phyloP scores from a whole-genome alignment of 1,140 invertebrate genomes.

The Trinorchestia longiramus region DNA sequence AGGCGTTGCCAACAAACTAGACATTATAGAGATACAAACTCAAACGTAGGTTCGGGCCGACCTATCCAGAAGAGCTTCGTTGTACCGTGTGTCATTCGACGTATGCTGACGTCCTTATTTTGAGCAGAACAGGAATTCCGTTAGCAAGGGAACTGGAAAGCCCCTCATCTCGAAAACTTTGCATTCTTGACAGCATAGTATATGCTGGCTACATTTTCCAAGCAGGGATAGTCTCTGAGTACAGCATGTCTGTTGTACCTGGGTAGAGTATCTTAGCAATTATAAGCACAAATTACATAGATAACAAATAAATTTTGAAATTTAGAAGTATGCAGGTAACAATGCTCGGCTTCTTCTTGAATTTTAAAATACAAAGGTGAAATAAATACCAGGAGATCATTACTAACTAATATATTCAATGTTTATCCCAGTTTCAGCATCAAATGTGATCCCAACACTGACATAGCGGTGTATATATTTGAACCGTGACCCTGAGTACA shows the following conservation, averaged over 20 bases:
- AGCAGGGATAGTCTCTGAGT: no score
- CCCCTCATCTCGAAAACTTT: not conserved
- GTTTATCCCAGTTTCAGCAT: not conserved
- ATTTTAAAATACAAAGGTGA: constrained; percentile 44
- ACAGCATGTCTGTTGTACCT: no score
- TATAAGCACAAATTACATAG: no score
- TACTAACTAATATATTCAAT: constrained; percentile 54
- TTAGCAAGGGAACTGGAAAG: not conserved
- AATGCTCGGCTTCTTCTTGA: not conserved
- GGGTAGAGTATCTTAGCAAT: no score
- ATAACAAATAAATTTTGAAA: no score
- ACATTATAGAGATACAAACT: no score
- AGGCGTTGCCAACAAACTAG: no score
- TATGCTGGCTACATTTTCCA: not conserved
- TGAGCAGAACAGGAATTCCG: not conserved
- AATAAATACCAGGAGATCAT: constrained; percentile 60
- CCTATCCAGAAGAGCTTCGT: no score
- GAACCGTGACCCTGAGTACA: not conserved
- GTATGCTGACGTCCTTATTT: not conserved
- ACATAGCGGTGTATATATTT: not conserved
- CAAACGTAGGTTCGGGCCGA: no score
- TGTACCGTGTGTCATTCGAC: no score
- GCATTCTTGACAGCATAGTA: not conserved
- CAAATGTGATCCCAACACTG: not conserved
- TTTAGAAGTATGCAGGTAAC: no score